Evolutionary conservation across 2,888 invertebrate genomes (phyloP).

Genomic region (Synergus itoensis): DNA sequence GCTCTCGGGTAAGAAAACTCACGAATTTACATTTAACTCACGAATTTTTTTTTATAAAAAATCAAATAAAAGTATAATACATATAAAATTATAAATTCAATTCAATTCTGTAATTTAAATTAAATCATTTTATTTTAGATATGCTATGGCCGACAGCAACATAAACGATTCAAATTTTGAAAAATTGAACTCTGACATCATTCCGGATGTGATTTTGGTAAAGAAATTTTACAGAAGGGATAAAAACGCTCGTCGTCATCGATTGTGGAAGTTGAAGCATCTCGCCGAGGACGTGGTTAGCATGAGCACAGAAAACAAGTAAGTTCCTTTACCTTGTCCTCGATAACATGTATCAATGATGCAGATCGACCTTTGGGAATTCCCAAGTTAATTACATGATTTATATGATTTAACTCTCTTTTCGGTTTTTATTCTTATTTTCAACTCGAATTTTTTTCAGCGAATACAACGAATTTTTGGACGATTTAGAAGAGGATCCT

Average conservation of each 20-base stretch:
- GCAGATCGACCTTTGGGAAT: neutral
- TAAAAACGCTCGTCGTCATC: conserved; percentile 84
- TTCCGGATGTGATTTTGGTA: conserved; percentile 97
- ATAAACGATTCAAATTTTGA: conserved; percentile 95
- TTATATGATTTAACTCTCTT: neutral
- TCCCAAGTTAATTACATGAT: neutral
- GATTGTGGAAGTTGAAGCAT: conserved; percentile 95
- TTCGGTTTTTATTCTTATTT: neutral
- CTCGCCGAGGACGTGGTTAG: conserved; percentile 85
- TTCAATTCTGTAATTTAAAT: neutral
- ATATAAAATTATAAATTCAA: conserved; percentile 6
- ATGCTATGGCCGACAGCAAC: conserved; percentile 94
- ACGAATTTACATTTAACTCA: conserved; percentile 43
- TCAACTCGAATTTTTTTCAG: conserved; percentile 78
- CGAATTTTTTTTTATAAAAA: conserved; percentile 32
- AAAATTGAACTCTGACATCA: conserved; percentile 82
- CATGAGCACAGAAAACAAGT: conserved; percentile 83
- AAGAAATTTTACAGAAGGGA: conserved; percentile 91
- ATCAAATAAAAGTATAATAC: conserved; percentile 20
- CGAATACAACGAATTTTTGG: conserved; percentile 96
- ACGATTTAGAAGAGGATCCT: conserved; percentile 97
- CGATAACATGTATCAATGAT: conserved; percentile 60
- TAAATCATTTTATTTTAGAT: conserved; percentile 80
- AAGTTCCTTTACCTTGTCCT: conserved; percentile 63
- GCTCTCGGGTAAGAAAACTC: conserved; percentile 87